These are phyloP conservation scores for Furnarius figulus DNA, from an alignment of 2,113 vertebrate species.

Conservation along the genomic window DNA sequence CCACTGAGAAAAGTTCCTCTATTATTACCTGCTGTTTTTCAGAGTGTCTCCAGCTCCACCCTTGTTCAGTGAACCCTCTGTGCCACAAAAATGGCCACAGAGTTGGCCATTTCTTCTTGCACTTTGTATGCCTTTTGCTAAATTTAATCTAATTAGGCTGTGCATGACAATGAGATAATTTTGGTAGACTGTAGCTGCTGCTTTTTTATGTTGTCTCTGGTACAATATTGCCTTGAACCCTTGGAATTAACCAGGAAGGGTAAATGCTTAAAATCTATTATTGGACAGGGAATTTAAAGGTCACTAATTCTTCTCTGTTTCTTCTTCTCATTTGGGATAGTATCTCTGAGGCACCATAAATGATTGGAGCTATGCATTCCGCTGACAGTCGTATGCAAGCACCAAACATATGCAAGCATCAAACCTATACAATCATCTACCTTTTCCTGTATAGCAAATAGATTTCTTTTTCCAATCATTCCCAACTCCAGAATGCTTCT, in stretches of 20 bases:
- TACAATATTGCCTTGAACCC: background rate
- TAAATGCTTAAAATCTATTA: background rate
- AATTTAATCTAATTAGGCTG: conserved; percentile 25
- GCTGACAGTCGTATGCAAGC: background rate
- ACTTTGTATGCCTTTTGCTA: background rate
- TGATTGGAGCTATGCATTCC: background rate
- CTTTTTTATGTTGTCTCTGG: background rate
- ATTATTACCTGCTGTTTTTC: background rate
- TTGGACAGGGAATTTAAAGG: background rate
- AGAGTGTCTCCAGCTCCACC: background rate
- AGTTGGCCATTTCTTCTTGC: background rate
- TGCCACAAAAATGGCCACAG: background rate
- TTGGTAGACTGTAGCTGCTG: background rate
- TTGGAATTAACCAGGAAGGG: background rate
- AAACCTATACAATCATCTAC: background rate
- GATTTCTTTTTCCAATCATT: background rate
- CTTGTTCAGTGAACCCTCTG: background rate
- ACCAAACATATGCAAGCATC: background rate
- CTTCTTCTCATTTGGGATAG: background rate
- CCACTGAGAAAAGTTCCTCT: background rate
- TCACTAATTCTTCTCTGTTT: background rate
- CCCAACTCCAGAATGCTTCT: background rate
- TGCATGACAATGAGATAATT: background rate
- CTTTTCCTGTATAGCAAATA: background rate
- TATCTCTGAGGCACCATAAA: background rate